These are phyloP conservation scores for Mycalesis mineus DNA, from an alignment of 2,888 invertebrate genomes.

Conservation along the genomic window DNA sequence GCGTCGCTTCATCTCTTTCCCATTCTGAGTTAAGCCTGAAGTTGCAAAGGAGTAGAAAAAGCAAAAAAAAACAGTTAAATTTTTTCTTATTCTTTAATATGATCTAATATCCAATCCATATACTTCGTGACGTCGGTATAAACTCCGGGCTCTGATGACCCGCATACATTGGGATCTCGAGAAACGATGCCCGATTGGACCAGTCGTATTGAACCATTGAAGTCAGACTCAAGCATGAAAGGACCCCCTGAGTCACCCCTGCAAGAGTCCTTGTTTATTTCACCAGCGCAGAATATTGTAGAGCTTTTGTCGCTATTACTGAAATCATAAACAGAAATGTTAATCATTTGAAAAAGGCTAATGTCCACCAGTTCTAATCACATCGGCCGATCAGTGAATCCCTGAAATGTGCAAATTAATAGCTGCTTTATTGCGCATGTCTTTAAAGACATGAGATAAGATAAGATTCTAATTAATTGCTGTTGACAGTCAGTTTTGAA, in stretches of 20 bases:
- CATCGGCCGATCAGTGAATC: too few species aligned
- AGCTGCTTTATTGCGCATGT: too few species aligned
- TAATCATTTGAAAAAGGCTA: too few species aligned
- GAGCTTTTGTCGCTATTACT: neutral
- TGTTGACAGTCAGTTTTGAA: too few species aligned
- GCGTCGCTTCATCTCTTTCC: too few species aligned
- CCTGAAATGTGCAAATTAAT: too few species aligned
- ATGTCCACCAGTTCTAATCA: too few species aligned
- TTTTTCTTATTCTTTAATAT: constrained; percentile 33
- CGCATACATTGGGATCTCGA: constrained; percentile 36
- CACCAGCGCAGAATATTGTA: constrained; percentile 50
- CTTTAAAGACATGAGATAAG: too few species aligned
- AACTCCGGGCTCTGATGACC: constrained; percentile 55
- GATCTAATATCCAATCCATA: constrained; percentile 56
- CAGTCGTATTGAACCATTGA: constrained; percentile 21
- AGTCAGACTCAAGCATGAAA: constrained; percentile 49
- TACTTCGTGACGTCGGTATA: constrained; percentile 59
- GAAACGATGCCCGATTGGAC: constrained; percentile 44
- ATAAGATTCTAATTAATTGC: too few species aligned
- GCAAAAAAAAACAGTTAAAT: too few species aligned
- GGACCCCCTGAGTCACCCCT: constrained; percentile 83
- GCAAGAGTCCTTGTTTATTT: constrained; percentile 77
- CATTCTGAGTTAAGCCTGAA: too few species aligned
- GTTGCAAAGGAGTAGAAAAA: too few species aligned
- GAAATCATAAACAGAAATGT: neutral